phyloP scores from a whole-genome alignment of 1,140 invertebrate genomes.

The Drosophila tristis region DNA sequence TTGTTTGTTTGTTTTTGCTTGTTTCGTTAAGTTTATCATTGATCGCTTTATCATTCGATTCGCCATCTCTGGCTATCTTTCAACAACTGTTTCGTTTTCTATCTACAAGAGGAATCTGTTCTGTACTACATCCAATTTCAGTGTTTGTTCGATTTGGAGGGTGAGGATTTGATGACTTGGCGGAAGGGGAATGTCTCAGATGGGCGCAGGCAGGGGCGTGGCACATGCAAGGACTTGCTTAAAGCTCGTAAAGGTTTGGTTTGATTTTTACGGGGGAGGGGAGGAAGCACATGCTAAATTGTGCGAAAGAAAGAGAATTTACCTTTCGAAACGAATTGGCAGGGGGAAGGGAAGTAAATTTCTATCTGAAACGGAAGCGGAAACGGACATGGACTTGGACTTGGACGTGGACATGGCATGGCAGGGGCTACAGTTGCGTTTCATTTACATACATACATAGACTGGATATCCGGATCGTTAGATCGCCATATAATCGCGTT shows the following conservation, averaged over 20 bases:
- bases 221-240: slow-evolving; percentile 79
- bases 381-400: slow-evolving; percentile 2
- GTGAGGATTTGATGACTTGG: slow-evolving; percentile 13
- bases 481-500: slow-evolving; percentile 53
- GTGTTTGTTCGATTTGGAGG: slow-evolving; percentile 29
- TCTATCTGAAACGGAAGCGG: no score
- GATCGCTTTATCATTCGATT: slow-evolving; percentile 39
- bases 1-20: slow-evolving; percentile 27
- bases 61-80: slow-evolving; percentile 17
- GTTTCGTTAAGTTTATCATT: slow-evolving; percentile 49
- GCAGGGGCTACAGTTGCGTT: slow-evolving; percentile 79
- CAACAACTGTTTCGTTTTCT: slow-evolving; percentile 66
- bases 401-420: slow-evolving; percentile 43
- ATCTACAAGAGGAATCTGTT: slow-evolving; percentile 76
- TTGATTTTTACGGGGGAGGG: not conserved
- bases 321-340: not conserved
- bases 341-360: not conserved
- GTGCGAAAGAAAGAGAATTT: slow-evolving; percentile 33
- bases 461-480: slow-evolving; percentile 37
- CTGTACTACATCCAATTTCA: slow-evolving; percentile 53
- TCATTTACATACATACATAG: slow-evolving; percentile 61
- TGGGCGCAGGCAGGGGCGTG: slow-evolving; percentile 46
- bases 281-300: slow-evolving; percentile 12
- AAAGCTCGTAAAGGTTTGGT: slow-evolving; percentile 57
- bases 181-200: slow-evolving; percentile 54